Evolutionary conservation across 2,797 vertebrate species (phyloP).

Genomic region (Sebastes oblongus): DNA sequence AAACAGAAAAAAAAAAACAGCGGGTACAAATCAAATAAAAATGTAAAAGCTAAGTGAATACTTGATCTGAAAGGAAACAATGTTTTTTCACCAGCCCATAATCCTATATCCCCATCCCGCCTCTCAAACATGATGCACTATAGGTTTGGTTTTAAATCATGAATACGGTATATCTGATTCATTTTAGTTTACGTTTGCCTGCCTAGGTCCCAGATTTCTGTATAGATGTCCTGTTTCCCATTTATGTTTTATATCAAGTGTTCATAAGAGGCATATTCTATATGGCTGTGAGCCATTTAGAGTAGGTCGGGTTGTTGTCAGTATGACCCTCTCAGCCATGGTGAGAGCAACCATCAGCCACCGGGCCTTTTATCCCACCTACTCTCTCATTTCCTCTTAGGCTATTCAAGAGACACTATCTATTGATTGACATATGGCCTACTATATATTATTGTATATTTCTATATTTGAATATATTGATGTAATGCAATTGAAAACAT

Average conservation of each 20-base stretch:
- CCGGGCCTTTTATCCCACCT: neutral
- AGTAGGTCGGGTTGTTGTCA: neutral
- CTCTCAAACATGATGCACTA: too few relatives aligned
- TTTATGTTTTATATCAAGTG: neutral
- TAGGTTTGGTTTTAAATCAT: too few relatives aligned
- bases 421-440: neutral
- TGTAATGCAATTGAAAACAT: neutral
- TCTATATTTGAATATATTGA: neutral
- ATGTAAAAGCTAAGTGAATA: too few relatives aligned
- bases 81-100: too few relatives aligned
- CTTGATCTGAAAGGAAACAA: too few relatives aligned
- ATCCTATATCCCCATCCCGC: too few relatives aligned
- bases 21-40: too few relatives aligned
- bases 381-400: neutral
- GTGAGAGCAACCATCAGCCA: neutral
- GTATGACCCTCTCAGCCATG: neutral
- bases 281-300: neutral
- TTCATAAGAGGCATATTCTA: neutral
- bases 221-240: neutral
- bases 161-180: too few relatives aligned
- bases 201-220: neutral
- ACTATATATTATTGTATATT: neutral
- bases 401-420: neutral
- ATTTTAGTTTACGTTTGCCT: neutral
- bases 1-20: too few relatives aligned